Conservation (phyloP, 2,113 vertebrate genomes). For the Ascaphus truei region DNA sequence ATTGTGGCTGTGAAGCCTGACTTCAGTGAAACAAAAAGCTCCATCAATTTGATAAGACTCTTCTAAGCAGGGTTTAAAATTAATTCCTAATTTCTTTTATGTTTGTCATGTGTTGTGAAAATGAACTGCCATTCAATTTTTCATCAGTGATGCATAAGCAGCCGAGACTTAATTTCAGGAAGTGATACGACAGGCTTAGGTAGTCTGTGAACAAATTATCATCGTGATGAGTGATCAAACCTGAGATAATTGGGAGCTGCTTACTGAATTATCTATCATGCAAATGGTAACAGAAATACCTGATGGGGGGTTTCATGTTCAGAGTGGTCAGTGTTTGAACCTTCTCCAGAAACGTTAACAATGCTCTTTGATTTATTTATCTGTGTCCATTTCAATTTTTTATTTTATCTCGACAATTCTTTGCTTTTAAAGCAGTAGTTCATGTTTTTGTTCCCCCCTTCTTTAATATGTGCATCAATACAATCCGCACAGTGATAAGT, state of each 20-base stretch:
- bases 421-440: too few species aligned
- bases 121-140: conserved; percentile 76
- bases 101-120: conserved; percentile 67
- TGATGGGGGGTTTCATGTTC: too few species aligned
- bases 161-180: conserved; percentile 64
- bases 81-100: conserved; percentile 73
- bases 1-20: conserved; percentile 58
- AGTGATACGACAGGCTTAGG: conserved; percentile 57
- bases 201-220: conserved; percentile 61
- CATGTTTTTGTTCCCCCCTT: too few species aligned
- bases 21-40: conserved; percentile 65
- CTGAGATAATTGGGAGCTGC: conserved; percentile 55
- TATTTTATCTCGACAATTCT: too few species aligned
- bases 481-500: too few species aligned
- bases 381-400: too few species aligned
- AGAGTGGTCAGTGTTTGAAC: too few species aligned
- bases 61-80: conserved; percentile 68
- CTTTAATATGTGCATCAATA: too few species aligned
- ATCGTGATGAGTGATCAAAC: conserved; percentile 56
- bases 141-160: conserved; percentile 56
- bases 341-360: too few species aligned
- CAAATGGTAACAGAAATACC: conserved; percentile 37
- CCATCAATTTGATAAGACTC: conserved; percentile 69
- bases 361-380: too few species aligned
- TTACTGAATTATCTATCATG: conserved; percentile 45